Conservation (phyloP, 2,888 invertebrate species). For the Gnatocerus cornutus region DNA sequence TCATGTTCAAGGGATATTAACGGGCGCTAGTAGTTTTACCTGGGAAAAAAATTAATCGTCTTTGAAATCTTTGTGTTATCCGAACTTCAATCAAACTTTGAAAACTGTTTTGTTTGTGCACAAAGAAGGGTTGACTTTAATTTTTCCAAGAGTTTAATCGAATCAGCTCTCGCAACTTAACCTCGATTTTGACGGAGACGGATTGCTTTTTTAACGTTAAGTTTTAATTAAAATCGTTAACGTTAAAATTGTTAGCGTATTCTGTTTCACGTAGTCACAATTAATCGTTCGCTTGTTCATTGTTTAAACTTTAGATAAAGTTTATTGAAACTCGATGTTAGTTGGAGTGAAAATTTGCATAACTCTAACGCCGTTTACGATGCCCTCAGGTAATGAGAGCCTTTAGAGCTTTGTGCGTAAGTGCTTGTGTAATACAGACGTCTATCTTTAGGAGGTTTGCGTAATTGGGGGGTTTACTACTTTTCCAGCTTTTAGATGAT, state of each 20-base stretch:
- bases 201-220: slow-evolving; percentile 22
- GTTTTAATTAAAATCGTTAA: slow-evolving; percentile 29
- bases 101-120: slow-evolving; percentile 40
- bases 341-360: slow-evolving; percentile 36
- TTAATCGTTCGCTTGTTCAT: slow-evolving; percentile 33
- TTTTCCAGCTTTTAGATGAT: too few relatives aligned
- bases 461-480: not conserved
- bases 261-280: slow-evolving; percentile 35
- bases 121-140: slow-evolving; percentile 42
- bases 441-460: slow-evolving; percentile 1
- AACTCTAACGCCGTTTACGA: slow-evolving; percentile 30
- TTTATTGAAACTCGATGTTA: slow-evolving; percentile 38
- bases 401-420: slow-evolving; percentile 10
- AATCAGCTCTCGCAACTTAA: slow-evolving; percentile 28
- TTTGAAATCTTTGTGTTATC: slow-evolving; percentile 43
- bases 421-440: slow-evolving; percentile 1
- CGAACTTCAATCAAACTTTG: slow-evolving; percentile 46
- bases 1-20: slow-evolving; percentile 26
- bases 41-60: not conserved
- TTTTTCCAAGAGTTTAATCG: slow-evolving; percentile 43
- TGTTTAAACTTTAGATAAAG: slow-evolving; percentile 34
- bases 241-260: slow-evolving; percentile 22
- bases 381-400: slow-evolving; percentile 27
- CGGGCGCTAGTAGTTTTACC: slow-evolving; percentile 18
- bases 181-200: slow-evolving; percentile 29